Evolutionary conservation across 1,140 invertebrate species (phyloP), one percentile per base, ranked within the genome.

Genomic region (Drosophila erecta): DNA sequence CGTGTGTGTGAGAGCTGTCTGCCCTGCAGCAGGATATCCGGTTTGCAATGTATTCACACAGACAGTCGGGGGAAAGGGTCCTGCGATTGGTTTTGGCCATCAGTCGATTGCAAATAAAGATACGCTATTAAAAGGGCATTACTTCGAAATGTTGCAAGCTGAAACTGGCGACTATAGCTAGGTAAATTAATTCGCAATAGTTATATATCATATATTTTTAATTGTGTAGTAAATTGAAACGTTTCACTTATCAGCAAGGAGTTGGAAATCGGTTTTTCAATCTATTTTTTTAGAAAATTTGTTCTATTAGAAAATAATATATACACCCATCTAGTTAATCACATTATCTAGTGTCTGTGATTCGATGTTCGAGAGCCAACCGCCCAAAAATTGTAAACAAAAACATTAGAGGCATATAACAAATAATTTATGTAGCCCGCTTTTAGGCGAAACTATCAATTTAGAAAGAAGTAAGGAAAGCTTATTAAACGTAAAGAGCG

Each of bases 21-120:
- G 83, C 72, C 61, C 38, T 72, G 83, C 76, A 89, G 76, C 84
- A 79, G 83, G 84, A 87, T 89, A 84, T 89, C 83, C 83, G 83
- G 72, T 89, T 83, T 67, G 72, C 46, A 86, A 74, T 76, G 73
- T 47, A 86, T 60, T 30, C 24, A 22, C 33, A 78, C 78, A 78
- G 83, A 78, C 81, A 65, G 53, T 33, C 30, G 47, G 30, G 15
- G 67, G 51, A 15, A 33, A 7, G 61, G 35, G 7, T 38, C 10
- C 2, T 24, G 35, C 37, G 65, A 53, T 40, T 67, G 46, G n/a
- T 33, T 46, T 59, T 15, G 17, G 17, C 5, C 41, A 20, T 27
- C 8, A 66, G 33, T 15, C 20, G n/a, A 37, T 54, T 66, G 17
- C n/a, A 49, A 27, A 15, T 8, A 11, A 27, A 40, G 30, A 20